These are phyloP conservation scores for Anguilla anguilla DNA, from an alignment of 2,797 vertebrate genomes.

Conservation along the genomic window DNA sequence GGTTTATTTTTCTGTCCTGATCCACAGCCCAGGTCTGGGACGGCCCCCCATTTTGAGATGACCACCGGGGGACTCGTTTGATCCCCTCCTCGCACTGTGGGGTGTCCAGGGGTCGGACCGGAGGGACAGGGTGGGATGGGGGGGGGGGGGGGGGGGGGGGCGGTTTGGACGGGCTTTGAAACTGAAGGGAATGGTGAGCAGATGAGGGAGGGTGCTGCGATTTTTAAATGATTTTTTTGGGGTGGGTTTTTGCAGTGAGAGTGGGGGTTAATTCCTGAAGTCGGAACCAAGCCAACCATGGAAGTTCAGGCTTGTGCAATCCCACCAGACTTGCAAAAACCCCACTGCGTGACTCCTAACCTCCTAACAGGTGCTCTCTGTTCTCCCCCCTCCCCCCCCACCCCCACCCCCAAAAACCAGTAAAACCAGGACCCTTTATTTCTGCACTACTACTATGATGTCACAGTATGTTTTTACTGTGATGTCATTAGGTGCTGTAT, in stretches of 20 bases:
- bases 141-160: background rate
- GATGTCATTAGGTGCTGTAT: background rate
- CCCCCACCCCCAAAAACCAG: background rate
- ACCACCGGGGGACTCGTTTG: background rate
- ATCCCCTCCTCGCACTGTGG: background rate
- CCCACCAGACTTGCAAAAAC: background rate
- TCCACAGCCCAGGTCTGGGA: background rate
- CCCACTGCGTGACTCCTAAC: background rate
- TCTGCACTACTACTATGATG: too few relatives aligned
- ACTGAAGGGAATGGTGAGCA: background rate
- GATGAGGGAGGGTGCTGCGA: background rate
- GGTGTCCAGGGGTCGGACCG: slow-evolving; percentile 3
- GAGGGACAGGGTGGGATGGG: background rate
- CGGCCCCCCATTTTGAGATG: background rate
- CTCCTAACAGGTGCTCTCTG: background rate
- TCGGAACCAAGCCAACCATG: background rate
- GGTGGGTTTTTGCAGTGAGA: background rate
- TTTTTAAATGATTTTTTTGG: too few relatives aligned
- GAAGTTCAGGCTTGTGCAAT: background rate
- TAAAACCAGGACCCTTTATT: background rate
- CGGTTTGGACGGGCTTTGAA: background rate
- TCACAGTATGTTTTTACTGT: background rate
- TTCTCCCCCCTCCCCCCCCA: background rate
- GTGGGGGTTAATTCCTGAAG: background rate
- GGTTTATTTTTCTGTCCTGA: slow-evolving; percentile 28